phyloP scores from a whole-genome alignment of 2,888 invertebrate genomes.

The Caenorhabditis zanzibari region DNA sequence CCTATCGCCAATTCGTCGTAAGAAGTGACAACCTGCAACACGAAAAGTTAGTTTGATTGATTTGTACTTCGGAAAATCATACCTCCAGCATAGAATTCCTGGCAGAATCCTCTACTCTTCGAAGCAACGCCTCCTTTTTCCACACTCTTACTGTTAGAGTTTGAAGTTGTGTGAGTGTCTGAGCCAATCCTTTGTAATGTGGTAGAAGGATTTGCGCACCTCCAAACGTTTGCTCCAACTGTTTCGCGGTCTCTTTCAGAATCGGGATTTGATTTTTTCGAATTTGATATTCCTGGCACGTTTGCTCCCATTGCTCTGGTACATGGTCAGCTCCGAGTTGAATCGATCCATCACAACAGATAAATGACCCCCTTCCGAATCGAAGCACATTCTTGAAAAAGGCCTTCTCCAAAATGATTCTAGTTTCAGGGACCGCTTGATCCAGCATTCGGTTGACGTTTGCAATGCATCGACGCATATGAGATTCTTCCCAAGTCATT shows the following conservation, averaged over 20 bases:
- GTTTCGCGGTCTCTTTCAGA: constrained; percentile 69
- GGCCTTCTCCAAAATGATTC: constrained; percentile 70
- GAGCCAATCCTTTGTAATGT: constrained; percentile 69
- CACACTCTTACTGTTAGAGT: constrained; percentile 65
- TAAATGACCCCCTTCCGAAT: constrained; percentile 81
- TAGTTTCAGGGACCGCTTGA: constrained; percentile 65
- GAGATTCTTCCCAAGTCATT: constrained; percentile 81
- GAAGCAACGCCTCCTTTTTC: constrained; percentile 64
- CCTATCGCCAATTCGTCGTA: constrained; percentile 79
- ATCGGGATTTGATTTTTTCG: constrained; percentile 75
- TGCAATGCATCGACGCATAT: constrained; percentile 80
- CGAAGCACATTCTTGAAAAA: constrained; percentile 72
- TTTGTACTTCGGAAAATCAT: too few species aligned
- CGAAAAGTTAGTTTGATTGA: too few species aligned
- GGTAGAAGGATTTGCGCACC: constrained; percentile 71
- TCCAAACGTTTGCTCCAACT: constrained; percentile 76
- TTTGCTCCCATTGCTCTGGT: constrained; percentile 80
- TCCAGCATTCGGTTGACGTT: constrained; percentile 78
- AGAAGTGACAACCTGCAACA: constrained; percentile 73
- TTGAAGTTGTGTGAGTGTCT: constrained; percentile 71
- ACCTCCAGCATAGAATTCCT: constrained; percentile 69
- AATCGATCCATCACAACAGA: constrained; percentile 81
- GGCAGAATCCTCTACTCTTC: constrained; percentile 53
- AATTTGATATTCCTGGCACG: constrained; percentile 70
- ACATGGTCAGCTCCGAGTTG: constrained; percentile 83